Conservation (phyloP, 2,888 invertebrate species). For the Stenotaenia linearis region DNA sequence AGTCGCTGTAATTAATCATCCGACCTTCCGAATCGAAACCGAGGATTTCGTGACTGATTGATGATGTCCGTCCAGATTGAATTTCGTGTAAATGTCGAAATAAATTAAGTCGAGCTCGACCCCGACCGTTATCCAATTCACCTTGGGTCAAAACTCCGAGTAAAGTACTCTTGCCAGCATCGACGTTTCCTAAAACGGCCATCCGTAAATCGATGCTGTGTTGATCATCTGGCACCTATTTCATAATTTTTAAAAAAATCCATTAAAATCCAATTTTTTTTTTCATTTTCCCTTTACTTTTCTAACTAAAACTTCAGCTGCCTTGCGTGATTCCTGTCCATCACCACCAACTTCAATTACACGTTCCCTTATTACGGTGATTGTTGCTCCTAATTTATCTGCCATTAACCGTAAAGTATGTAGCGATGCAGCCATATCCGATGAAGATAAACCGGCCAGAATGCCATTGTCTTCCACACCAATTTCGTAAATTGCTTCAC, state of each 20-base stretch:
- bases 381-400: conserved; percentile 72
- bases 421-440: conserved; percentile 81
- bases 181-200: conserved; percentile 90
- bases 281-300: conserved; percentile 55
- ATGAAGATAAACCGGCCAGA: conserved; percentile 72
- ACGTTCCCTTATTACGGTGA: conserved; percentile 66
- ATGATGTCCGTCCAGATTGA: conserved; percentile 85
- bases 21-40: conserved; percentile 86
- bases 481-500: conserved; percentile 95
- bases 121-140: conserved; percentile 89
- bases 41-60: conserved; percentile 91
- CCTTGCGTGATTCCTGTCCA: conserved; percentile 52
- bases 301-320: conserved; percentile 81
- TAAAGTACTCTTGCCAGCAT: conserved; percentile 95
- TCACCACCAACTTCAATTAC: conserved; percentile 44
- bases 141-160: conserved; percentile 94
- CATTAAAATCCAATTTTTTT: not conserved
- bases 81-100: conserved; percentile 91
- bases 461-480: conserved; percentile 88
- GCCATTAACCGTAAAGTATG: conserved; percentile 85
- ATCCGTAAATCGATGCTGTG: conserved; percentile 83
- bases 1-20: conserved; percentile 75
- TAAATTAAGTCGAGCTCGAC: conserved; percentile 90
- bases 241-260: not conserved
- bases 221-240: conserved; percentile 69